These are phyloP conservation scores for Calycopis cecrops DNA, from an alignment of 1,140 invertebrate species.

Conservation along the genomic window DNA sequence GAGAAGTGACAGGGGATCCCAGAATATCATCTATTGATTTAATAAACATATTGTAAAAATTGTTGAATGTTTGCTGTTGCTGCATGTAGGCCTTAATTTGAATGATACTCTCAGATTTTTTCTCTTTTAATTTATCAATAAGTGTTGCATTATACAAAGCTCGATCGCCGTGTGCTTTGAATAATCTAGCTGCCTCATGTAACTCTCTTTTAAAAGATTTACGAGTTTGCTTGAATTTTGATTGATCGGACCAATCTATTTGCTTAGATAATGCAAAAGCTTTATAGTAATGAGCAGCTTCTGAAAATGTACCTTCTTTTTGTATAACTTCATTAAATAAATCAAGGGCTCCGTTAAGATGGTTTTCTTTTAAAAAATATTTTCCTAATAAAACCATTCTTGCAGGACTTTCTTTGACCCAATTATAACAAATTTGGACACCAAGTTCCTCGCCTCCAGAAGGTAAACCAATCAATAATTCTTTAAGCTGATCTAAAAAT, in stretches of 20 bases:
- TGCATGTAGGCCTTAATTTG: constrained; percentile 15
- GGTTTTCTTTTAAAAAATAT: constrained; percentile 12
- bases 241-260: background rate
- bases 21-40: constrained; percentile 15
- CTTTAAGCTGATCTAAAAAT: constrained; percentile 4
- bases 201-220: constrained; percentile 11
- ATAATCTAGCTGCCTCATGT: constrained; percentile 7
- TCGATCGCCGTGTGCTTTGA: background rate
- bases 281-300: constrained; percentile 19
- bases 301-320: constrained; percentile 9
- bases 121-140: constrained; percentile 15
- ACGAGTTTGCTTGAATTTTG: background rate
- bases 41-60: constrained; percentile 10
- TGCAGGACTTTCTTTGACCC: constrained; percentile 14
- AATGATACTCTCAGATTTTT: constrained; percentile 11
- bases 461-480: background rate
- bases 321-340: constrained; percentile 15
- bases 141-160: constrained; percentile 12
- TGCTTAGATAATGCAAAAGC: constrained; percentile 9
- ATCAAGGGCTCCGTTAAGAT: background rate
- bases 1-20: constrained; percentile 1
- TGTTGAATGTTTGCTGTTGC: constrained; percentile 10
- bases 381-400: constrained; percentile 14
- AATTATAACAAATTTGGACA: constrained; percentile 12
- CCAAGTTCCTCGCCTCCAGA: background rate